Percentiles rank a stretch among this genome's conserved stretches.
phyloP scores from a whole-genome alignment of 2,888 invertebrate species.

The Oeneis ivallda region DNA sequence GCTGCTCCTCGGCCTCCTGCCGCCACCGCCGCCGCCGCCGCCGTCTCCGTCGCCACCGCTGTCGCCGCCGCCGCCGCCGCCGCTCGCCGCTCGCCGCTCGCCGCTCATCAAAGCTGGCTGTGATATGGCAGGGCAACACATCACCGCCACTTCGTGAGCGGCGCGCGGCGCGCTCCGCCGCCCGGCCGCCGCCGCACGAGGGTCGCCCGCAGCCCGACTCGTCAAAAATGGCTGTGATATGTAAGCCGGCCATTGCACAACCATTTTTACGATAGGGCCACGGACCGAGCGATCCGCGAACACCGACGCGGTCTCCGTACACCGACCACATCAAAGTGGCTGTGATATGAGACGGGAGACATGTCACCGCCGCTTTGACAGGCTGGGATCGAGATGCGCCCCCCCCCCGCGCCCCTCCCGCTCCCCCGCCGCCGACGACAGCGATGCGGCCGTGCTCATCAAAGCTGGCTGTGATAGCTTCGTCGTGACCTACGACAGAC shows the following conservation, averaged over 20 bases:
- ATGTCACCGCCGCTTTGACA: conserved; percentile 96
- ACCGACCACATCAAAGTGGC: conserved; percentile 98
- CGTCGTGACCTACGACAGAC: conserved; percentile 88
- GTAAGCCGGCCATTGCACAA: conserved; percentile 54
- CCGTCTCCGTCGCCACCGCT: conserved; percentile 1
- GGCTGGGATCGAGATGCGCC: conserved; percentile 81
- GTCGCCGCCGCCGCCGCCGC: background rate
- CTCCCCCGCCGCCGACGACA: conserved; percentile 14
- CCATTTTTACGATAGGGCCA: conserved; percentile 87
- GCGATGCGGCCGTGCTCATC: conserved; percentile 90
- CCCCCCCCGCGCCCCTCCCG: too few species aligned
- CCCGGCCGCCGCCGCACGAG: background rate
- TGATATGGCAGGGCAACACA: conserved; percentile 90
- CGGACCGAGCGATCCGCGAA: conserved; percentile 42
- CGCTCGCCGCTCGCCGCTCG: conserved; percentile 31
- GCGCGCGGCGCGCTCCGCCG: conserved; percentile 54
- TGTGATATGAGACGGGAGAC: conserved; percentile 90
- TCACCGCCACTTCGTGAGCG: conserved; percentile 96
- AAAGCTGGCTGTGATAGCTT: conserved; percentile 97
- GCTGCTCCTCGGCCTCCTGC: conserved; percentile 17
- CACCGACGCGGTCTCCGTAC: conserved; percentile 55
- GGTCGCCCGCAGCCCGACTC: conserved; percentile 86
- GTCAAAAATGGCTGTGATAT: conserved; percentile 98
- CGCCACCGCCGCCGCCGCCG: background rate
- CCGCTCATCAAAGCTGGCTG: conserved; percentile 99